Conservation (phyloP, 2,888 invertebrate species). For the Stenichneumon culpator region DNA sequence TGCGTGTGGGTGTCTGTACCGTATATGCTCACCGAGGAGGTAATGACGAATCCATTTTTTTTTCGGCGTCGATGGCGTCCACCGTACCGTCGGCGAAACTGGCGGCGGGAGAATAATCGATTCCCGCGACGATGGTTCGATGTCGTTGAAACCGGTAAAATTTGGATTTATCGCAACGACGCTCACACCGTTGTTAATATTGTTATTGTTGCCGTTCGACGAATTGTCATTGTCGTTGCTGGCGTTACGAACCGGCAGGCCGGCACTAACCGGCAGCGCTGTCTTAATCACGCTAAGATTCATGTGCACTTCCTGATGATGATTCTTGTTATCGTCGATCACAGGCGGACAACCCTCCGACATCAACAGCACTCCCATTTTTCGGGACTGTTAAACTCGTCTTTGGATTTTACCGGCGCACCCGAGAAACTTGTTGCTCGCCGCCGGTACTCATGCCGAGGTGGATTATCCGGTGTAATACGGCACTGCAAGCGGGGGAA, state of each 20-base stretch:
- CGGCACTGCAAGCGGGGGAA: background rate
- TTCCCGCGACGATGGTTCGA: conserved; percentile 35
- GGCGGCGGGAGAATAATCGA: conserved; percentile 70
- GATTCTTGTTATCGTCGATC: conserved; percentile 69
- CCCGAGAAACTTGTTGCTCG: conserved; percentile 1
- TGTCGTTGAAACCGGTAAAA: conserved; percentile 32
- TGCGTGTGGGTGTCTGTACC: background rate
- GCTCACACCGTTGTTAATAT: conserved; percentile 16
- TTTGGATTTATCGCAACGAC: conserved; percentile 39
- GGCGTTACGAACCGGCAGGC: conserved; percentile 60
- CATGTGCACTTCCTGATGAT: conserved; percentile 70
- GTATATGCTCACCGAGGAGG: conserved; percentile 86
- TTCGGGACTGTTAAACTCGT: conserved; percentile 59
- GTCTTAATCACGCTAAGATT: conserved; percentile 72
- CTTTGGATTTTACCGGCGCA: background rate
- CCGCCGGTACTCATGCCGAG: background rate
- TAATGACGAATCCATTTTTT: conserved; percentile 92
- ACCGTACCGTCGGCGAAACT: conserved; percentile 69
- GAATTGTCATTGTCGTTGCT: conserved; percentile 72
- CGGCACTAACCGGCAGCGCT: conserved; percentile 60
- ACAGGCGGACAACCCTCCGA: conserved; percentile 77
- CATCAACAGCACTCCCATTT: conserved; percentile 84
- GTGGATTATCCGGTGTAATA: background rate
- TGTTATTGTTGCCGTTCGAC: conserved; percentile 64
- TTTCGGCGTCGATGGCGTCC: conserved; percentile 88